Conservation (phyloP, 2,888 invertebrate species). For the Hydraecia micacea region DNA sequence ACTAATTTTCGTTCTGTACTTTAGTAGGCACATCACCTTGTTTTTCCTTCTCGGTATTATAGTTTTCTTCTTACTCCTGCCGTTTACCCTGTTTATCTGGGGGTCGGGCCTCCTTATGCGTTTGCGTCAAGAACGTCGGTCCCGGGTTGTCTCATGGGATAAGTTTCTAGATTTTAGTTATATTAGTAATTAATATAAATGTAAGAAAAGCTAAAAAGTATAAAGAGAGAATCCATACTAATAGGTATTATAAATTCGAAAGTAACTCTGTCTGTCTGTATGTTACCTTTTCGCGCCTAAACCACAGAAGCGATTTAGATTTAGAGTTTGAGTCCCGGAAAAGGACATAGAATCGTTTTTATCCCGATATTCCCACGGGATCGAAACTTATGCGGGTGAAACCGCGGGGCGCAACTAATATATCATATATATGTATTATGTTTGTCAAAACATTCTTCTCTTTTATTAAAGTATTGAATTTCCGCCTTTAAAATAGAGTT, state of each 20-base stretch:
- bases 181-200: neutral
- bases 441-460: neutral
- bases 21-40: neutral
- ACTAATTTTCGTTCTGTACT: neutral
- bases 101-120: neutral
- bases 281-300: too few species aligned
- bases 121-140: neutral
- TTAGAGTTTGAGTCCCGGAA: too few species aligned
- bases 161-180: neutral
- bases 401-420: too few species aligned
- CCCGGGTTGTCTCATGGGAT: neutral
- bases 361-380: too few species aligned
- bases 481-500: neutral
- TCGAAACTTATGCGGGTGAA: too few species aligned
- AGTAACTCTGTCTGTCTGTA: too few species aligned
- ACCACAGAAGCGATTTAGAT: too few species aligned
- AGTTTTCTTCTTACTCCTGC: neutral
- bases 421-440: too few species aligned
- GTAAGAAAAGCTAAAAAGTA: neutral
- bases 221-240: neutral
- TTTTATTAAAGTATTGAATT: neutral
- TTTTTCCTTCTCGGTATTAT: neutral
- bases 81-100: too few species aligned
- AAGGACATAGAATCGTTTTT: too few species aligned
- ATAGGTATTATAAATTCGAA: too few species aligned